These are phyloP conservation scores for Phrynocephalus vlangalii DNA, from an alignment of 2,797 vertebrate genomes.

Conservation along the genomic window DNA sequence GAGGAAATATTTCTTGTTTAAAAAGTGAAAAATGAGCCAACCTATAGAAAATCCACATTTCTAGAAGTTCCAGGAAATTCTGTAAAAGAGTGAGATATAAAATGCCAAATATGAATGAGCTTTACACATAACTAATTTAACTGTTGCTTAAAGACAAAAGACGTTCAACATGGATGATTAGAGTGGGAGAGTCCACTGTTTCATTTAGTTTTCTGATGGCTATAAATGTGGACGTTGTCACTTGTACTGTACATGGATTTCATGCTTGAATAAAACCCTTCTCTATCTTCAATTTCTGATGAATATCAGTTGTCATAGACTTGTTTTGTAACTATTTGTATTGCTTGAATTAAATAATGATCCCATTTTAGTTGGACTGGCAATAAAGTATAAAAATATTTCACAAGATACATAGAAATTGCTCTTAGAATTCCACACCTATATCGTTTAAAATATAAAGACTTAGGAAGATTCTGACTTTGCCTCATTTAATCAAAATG, in stretches of 20 bases:
- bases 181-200: not conserved
- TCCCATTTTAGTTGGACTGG: not conserved
- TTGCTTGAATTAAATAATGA: not conserved
- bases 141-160: not conserved
- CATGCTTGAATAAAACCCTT: not conserved
- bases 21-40: conserved; percentile 65
- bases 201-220: not conserved
- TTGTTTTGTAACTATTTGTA: not conserved
- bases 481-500: no score
- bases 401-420: not conserved
- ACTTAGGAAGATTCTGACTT: no score
- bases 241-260: not conserved
- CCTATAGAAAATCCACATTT: conserved; percentile 61
- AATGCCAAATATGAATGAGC: conserved; percentile 38
- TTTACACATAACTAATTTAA: conserved; percentile 34
- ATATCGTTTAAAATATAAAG: no score
- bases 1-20: conserved; percentile 68
- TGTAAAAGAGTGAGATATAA: conserved; percentile 48
- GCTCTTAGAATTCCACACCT: not conserved
- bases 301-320: not conserved
- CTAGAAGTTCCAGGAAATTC: conserved; percentile 64
- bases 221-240: not conserved
- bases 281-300: not conserved
- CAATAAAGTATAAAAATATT: not conserved
- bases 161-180: not conserved